Conservation (phyloP, 2,113 vertebrate species). For the Phalacrocorax aristotelis region DNA sequence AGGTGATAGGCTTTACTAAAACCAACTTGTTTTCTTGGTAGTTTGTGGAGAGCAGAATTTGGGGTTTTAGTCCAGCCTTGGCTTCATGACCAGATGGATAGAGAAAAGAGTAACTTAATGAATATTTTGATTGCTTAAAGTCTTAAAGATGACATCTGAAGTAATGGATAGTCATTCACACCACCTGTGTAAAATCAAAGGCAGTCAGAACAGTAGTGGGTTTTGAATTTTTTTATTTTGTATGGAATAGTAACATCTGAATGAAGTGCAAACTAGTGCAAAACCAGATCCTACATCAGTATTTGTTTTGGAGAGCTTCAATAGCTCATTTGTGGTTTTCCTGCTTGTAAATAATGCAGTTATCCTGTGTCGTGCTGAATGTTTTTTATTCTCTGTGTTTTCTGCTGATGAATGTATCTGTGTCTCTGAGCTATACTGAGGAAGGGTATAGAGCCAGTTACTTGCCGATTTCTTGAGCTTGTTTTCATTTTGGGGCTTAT, state of each 20-base stretch:
- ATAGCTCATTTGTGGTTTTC: slow-evolving; percentile 35
- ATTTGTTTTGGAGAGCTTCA: slow-evolving; percentile 46
- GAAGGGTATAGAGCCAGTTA: background rate
- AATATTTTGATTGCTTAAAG: background rate
- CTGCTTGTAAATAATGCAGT: slow-evolving; percentile 42
- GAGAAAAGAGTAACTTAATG: background rate
- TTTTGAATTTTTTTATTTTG: background rate
- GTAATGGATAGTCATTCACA: background rate
- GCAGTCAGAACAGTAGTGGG: background rate
- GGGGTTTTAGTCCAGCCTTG: background rate
- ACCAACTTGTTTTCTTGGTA: background rate
- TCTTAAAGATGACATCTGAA: background rate
- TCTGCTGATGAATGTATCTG: background rate
- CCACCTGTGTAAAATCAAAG: background rate
- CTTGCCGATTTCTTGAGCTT: background rate
- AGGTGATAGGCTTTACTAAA: background rate
- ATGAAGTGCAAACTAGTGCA: background rate
- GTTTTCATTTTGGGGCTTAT: background rate
- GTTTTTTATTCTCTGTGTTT: background rate
- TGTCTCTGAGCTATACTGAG: background rate
- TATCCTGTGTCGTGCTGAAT: background rate
- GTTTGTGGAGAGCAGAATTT: background rate
- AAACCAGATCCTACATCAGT: background rate
- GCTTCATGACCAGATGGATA: background rate
- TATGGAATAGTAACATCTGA: background rate